phyloP scores from a whole-genome alignment of 1,140 invertebrate genomes.

The Drosophila pruinosa region DNA sequence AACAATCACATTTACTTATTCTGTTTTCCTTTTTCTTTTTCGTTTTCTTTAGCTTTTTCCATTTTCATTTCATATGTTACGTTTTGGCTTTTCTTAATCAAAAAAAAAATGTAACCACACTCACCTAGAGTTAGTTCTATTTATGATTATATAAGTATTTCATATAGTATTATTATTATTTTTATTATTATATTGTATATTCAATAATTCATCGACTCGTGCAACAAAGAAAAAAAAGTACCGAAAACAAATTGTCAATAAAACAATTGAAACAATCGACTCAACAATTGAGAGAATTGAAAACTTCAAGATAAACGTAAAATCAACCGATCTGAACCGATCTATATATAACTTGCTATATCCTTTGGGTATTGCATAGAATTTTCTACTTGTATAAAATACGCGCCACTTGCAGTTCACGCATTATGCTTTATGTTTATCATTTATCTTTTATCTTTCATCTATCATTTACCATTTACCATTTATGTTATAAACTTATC shows the following conservation, averaged over 20 bases:
- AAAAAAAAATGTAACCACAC: constrained; percentile 61
- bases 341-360: constrained; percentile 46
- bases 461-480: constrained; percentile 19
- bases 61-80: constrained; percentile 3
- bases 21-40: constrained; percentile 24
- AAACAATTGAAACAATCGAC: constrained; percentile 74
- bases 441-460: constrained; percentile 15
- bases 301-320: constrained; percentile 38
- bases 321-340: constrained; percentile 13
- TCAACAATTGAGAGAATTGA: constrained; percentile 44
- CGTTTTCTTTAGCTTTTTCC: constrained; percentile 1
- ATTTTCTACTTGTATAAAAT: constrained; percentile 67
- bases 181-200: constrained; percentile 1
- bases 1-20: constrained; percentile 81
- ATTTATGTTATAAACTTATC: neutral
- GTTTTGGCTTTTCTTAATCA: constrained; percentile 18
- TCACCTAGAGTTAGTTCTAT: constrained; percentile 31
- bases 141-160: constrained; percentile 36
- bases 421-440: constrained; percentile 28
- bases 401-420: constrained; percentile 64
- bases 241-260: constrained; percentile 76
- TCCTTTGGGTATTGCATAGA: constrained; percentile 54
- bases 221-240: neutral
- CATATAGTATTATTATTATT: constrained; percentile 14
- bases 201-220: constrained; percentile 10